Base-by-base conservation (phyloP, 2,888 invertebrate genomes). In the Frankliniella fusca region DNA sequence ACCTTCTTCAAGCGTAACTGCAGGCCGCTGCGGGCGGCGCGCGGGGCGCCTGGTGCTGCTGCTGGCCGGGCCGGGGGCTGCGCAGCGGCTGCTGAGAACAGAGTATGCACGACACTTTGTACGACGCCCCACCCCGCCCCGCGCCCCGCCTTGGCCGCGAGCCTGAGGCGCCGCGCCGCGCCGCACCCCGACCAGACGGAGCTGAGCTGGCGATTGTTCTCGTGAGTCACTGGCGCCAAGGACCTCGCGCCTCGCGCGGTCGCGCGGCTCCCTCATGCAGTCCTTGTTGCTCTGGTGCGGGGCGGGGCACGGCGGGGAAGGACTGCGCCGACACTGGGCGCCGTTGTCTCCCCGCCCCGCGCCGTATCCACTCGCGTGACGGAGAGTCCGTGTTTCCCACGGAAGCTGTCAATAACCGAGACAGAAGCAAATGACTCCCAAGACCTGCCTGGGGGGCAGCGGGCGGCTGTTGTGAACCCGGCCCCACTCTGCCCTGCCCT, bases 101-200 rank as follows among this genome's bases (percentile, higher is more conserved):
- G 61, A 61, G 70, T 23, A 70, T 70, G 70, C 23, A 70, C n/a
- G 11, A 70, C 70, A 70, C 70, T 70, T 70, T 70, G 70, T 70
- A 70, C 23, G 9, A 11, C 23, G 23, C 23, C 70, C 70, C 0
- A 23, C 70, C 70, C 70, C 54, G 80, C 54, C n/a, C n/a, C n/a
- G n/a, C n/a, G n/a, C n/a, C n/a, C n/a, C 82, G 80, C 61, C 61
- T 61, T 61, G 61, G 61, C 61, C 61, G 61, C 10, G 7, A 61
- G 61, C 61, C 61, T n/a, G 18, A n/a, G 18, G 61, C 61, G 0
- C 61, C 20, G 15, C 61, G 15, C 61, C 20, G 61, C 61, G 61
- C 20, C 61, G 54, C 18, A 1, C 18, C 15, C 5, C 54, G 8
- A 1, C 18, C 15, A 3, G 54, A 18, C 54, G 5, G 8, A 7